Base-by-base conservation (phyloP, 1,140 invertebrate genomes). In the Temnothorax nylanderi region DNA sequence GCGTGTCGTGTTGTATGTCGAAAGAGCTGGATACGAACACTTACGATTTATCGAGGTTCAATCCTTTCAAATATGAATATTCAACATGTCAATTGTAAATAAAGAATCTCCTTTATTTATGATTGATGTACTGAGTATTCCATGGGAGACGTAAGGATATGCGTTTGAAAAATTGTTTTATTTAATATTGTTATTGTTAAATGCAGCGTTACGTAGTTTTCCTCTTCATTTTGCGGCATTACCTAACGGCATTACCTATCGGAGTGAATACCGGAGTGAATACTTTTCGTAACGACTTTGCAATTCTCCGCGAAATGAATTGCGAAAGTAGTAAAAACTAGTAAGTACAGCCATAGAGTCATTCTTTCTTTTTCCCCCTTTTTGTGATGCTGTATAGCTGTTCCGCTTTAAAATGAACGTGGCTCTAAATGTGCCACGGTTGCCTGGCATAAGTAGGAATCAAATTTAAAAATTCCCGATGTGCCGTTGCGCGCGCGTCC, bases 391-490 rank as follows among this genome's bases (percentile, higher is more conserved):
- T 16, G 74, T 2, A 16, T 16, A 74, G 32, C 11, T 75, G 54
- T 82, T 74, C 10, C 44, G 32, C n/a, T 74, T 60, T 49, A 47
- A 10, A 60, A 60, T 58, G 37, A 60, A 49, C 44, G 54, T 49
- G n/a, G 32, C 11, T 71, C 16, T 26, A 69, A 71, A 71, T 69
- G 11, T 44, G 41, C 11, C 21, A 34, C 44, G 7, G n/a, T 69
- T n/a, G 34, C 47, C 13, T 37, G 65, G 47, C 10, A 26, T 26
- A n/a, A n/a, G 77, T 60, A 58, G 18, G 13, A 60, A 84, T 74
- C 32, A 75, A 84, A 84, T 84, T 84, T 26, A 62, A 84, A 75
- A 84, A 82, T 74, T 71, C 6, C 18, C 37, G 1, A 56, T 71
- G 21, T 34, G 21, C 8, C 11, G 51, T 72, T 10, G 16, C 10